A percentile compares a stretch with the other conserved stretches of the same genome.
These are phyloP conservation scores for Eospalax fontanierii DNA, from an alignment of 2,797 vertebrate species.

Conservation along the genomic window DNA sequence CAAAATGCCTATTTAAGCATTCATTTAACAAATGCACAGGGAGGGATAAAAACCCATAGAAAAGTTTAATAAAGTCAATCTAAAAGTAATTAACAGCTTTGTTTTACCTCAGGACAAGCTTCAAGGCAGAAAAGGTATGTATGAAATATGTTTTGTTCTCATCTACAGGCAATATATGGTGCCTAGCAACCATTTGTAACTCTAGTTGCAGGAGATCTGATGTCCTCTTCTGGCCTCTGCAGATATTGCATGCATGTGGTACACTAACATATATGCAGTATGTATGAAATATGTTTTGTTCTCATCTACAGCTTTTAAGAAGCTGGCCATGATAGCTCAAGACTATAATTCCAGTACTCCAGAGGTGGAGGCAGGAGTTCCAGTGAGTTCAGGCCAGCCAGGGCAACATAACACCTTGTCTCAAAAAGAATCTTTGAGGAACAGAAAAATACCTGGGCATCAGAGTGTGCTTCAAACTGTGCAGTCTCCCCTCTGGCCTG, in stretches of 20 bases:
- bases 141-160: not conserved
- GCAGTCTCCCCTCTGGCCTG: slow-evolving; percentile 91
- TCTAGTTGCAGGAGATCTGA: not conserved
- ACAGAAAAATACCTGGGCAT: slow-evolving; percentile 93
- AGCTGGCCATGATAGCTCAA: not conserved
- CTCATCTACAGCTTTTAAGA: no score
- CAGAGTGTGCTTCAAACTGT: slow-evolving; percentile 97
- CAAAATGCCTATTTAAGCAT: slow-evolving; percentile 16
- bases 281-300: no score
- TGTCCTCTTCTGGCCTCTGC: no score
- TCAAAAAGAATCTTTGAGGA: not conserved
- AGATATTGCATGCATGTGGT: no score
- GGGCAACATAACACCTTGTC: not conserved
- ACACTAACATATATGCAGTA: no score
- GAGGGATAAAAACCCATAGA: not conserved
- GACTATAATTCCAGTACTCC: not conserved
- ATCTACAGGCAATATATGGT: no score
- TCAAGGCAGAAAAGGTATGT: not conserved
- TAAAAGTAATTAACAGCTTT: not conserved
- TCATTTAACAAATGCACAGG: not conserved
- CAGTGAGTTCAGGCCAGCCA: not conserved
- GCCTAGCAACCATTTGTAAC: no score
- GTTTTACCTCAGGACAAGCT: not conserved
- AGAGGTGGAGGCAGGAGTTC: not conserved
- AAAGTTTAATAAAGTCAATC: not conserved